phyloP scores from a whole-genome alignment of 2,888 invertebrate species.

The Drosophila antonietae region DNA sequence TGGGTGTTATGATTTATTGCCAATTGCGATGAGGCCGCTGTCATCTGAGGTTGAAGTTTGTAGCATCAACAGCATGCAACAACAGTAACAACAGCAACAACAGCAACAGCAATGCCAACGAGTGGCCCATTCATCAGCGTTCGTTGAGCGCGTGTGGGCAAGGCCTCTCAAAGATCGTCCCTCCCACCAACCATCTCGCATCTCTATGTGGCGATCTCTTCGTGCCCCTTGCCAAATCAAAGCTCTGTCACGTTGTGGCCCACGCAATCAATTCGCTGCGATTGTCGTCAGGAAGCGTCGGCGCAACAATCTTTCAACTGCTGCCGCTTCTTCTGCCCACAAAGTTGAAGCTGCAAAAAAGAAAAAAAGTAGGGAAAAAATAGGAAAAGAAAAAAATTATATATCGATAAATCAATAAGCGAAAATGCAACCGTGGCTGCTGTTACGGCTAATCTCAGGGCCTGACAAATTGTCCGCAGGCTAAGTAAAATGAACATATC shows the following conservation, averaged over 20 bases:
- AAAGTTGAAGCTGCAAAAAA: not conserved
- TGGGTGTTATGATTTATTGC: constrained; percentile 79
- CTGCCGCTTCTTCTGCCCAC: constrained; percentile 19
- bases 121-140: constrained; percentile 54
- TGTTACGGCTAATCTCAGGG: constrained; percentile 50
- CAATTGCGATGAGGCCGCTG: constrained; percentile 61
- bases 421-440: constrained; percentile 64
- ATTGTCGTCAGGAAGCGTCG: constrained; percentile 55
- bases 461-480: constrained; percentile 65
- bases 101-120: constrained; percentile 19
- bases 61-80: constrained; percentile 17
- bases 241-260: constrained; percentile 42
- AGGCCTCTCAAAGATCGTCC: constrained; percentile 2
- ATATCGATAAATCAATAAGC: constrained; percentile 67
- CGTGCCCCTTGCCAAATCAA: constrained; percentile 43
- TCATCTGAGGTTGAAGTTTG: constrained; percentile 37
- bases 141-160: constrained; percentile 60
- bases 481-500: constrained; percentile 16
- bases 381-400: constrained; percentile 17
- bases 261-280: constrained; percentile 55
- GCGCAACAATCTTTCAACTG: constrained; percentile 27
- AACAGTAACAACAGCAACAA: constrained; percentile 17
- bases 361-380: not conserved
- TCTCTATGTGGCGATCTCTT: not conserved
- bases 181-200: not conserved